phyloP scores from a whole-genome alignment of 2,797 vertebrate genomes.

The Catamblyrhynchus diadema region DNA sequence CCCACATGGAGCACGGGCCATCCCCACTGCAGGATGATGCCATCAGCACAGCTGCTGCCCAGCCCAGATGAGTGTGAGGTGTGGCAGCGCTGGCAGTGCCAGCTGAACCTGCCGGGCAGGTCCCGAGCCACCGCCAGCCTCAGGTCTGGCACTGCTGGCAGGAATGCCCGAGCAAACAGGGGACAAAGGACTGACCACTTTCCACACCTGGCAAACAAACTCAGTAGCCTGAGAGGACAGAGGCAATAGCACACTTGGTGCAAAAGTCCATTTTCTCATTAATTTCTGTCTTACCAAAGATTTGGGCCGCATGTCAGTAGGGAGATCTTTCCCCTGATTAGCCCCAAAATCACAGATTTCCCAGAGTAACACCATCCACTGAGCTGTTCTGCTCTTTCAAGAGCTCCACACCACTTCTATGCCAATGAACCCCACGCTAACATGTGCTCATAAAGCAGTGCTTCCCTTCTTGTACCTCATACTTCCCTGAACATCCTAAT shows the following conservation, averaged over 20 bases:
- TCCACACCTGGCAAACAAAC: background rate
- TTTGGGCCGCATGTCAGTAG: background rate
- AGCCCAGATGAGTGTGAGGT: fast-evolving
- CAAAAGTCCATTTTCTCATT: constrained; percentile 4
- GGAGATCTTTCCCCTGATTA: background rate
- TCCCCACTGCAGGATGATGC: background rate
- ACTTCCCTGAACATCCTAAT: background rate
- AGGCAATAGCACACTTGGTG: background rate
- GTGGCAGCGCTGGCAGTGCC: fast-evolving
- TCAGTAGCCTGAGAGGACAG: background rate
- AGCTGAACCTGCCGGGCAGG: background rate
- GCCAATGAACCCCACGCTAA: background rate
- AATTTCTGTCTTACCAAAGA: background rate
- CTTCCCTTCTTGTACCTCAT: background rate
- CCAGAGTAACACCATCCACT: background rate
- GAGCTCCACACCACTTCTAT: background rate
- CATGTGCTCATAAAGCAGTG: background rate
- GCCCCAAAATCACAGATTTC: background rate
- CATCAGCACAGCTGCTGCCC: fast-evolving
- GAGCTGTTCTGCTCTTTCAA: background rate
- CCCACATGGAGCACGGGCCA: fast-evolving
- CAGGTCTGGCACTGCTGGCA: fast-evolving
- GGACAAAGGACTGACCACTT: background rate
- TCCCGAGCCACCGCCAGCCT: background rate
- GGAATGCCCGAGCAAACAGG: background rate